Percentiles rank a stretch among this genome's conserved stretches.
Evolutionary conservation across 2,797 vertebrate species (phyloP).

Genomic region (Aplochiton taeniatus): DNA sequence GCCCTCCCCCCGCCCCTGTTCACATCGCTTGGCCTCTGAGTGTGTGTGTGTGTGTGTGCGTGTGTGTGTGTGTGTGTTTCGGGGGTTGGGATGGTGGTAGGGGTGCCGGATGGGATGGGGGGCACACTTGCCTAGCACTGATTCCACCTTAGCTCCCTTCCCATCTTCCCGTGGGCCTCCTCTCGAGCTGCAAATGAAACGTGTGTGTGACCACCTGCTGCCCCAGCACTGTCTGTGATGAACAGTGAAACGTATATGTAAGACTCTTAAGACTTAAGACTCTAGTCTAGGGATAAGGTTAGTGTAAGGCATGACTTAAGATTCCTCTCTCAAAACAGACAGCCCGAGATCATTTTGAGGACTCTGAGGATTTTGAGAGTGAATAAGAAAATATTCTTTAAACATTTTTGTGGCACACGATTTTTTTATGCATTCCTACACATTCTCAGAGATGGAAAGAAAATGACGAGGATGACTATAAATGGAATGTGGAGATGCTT

Average conservation of each 20-base stretch:
- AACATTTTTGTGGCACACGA: no score
- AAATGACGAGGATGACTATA: constrained; percentile 3
- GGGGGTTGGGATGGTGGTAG: background rate
- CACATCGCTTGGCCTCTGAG: constrained; percentile 40
- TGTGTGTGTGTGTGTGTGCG: constrained; percentile 4
- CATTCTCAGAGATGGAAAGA: background rate
- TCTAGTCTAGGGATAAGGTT: no score
- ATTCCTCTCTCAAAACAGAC: no score
- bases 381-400: no score
- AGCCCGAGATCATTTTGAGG: no score
- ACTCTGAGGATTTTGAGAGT: no score
- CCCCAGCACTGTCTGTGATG: constrained; percentile 9
- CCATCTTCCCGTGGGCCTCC: background rate
- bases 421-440: no score
- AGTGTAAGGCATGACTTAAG: no score
- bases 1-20: constrained; percentile 35
- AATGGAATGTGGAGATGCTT: constrained; percentile 9
- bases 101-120: no score
- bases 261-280: no score
- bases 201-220: constrained; percentile 36
- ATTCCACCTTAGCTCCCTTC: constrained; percentile 4
- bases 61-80: constrained; percentile 7
- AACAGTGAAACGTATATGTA: background rate
- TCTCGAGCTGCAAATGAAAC: background rate
- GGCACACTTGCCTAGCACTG: constrained; percentile 1